These are phyloP conservation scores for Hartigia nigra DNA, from an alignment of 2,888 invertebrate species.

Conservation along the genomic window DNA sequence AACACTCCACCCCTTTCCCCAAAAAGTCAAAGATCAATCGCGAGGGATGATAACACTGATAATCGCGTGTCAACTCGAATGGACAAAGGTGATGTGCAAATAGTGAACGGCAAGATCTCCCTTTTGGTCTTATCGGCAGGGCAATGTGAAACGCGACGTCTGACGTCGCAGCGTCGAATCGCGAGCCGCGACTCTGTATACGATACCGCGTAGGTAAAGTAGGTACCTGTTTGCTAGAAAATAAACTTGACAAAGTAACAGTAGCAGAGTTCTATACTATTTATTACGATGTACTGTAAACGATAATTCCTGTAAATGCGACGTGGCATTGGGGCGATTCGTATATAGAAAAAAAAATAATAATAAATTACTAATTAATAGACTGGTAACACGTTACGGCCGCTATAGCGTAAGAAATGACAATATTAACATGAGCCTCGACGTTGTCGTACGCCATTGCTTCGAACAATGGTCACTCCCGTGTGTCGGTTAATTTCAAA, in stretches of 20 bases:
- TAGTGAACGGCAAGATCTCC: neutral
- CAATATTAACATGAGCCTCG: slow-evolving; percentile 23
- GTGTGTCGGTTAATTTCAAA: neutral
- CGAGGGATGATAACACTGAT: neutral
- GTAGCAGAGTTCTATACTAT: slow-evolving; percentile 44
- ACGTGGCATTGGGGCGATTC: slow-evolving; percentile 12
- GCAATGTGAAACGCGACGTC: slow-evolving; percentile 58
- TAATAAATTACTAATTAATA: slow-evolving; percentile 5
- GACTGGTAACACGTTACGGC: slow-evolving; percentile 9
- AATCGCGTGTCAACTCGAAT: neutral
- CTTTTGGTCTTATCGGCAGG: slow-evolving; percentile 52
- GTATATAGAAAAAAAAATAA: slow-evolving; percentile 1
- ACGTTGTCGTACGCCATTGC: neutral
- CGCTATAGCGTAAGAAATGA: slow-evolving; percentile 47
- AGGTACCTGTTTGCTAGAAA: slow-evolving; percentile 63
- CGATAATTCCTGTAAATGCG: slow-evolving; percentile 31
- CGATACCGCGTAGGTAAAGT: slow-evolving; percentile 66
- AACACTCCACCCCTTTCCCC: neutral
- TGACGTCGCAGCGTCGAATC: slow-evolving; percentile 61
- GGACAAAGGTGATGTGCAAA: neutral
- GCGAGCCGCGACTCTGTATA: slow-evolving; percentile 62
- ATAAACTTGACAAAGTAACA: slow-evolving; percentile 53
- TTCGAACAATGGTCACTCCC: neutral
- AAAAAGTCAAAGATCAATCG: neutral
- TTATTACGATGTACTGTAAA: slow-evolving; percentile 52